phyloP scores from a whole-genome alignment of 2,888 invertebrate species.

The Amaurobius ferox region DNA sequence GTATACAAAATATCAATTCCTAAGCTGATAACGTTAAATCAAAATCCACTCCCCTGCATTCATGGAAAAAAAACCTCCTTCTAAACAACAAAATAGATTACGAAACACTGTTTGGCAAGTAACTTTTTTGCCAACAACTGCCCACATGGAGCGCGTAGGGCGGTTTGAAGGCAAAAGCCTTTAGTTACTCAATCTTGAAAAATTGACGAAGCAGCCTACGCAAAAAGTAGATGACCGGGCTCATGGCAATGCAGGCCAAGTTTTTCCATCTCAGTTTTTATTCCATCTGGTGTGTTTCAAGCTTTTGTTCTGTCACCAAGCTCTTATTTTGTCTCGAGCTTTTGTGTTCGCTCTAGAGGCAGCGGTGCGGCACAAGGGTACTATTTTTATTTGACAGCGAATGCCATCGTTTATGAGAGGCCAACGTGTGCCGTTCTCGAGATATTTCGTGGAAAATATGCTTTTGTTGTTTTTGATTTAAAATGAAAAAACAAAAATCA shows the following conservation, averaged over 20 bases:
- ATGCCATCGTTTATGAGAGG: too few species aligned
- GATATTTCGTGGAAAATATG: too few species aligned
- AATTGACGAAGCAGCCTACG: conserved; percentile 51
- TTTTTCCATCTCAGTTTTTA: too few species aligned
- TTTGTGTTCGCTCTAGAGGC: too few species aligned
- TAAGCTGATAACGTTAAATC: neutral
- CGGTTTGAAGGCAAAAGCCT: conserved; percentile 40
- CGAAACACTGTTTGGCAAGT: neutral
- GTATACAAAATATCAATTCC: neutral
- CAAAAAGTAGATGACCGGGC: conserved; percentile 1
- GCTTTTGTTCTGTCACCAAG: too few species aligned
- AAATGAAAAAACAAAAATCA: too few species aligned
- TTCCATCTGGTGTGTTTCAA: too few species aligned
- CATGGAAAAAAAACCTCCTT: neutral
- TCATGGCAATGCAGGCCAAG: conserved; percentile 1
- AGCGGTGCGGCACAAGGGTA: too few species aligned
- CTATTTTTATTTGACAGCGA: too few species aligned
- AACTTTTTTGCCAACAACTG: neutral
- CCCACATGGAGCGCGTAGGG: neutral
- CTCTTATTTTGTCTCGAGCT: too few species aligned
- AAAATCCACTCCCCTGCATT: neutral
- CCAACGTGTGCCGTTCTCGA: too few species aligned
- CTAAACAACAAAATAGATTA: conserved; percentile 2
- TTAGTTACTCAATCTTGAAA: conserved; percentile 64
- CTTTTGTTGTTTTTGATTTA: too few species aligned